A percentile compares a stretch with the other conserved stretches of the same genome.
Conservation (phyloP, 2,888 invertebrate species). For the Meiosimyza platycephala region DNA sequence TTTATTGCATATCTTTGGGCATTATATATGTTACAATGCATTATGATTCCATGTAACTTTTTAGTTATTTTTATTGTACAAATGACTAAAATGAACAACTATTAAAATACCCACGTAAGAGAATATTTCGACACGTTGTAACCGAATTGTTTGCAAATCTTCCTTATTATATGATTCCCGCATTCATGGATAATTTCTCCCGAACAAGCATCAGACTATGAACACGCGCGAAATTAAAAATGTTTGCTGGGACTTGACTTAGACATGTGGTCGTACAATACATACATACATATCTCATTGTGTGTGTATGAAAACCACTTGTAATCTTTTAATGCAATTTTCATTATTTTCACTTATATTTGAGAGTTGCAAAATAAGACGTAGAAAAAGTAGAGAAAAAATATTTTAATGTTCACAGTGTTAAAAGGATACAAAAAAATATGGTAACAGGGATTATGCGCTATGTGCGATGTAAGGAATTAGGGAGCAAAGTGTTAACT, state of each 20-base stretch:
- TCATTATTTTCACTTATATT: conserved; percentile 56
- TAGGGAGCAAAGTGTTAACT: conserved; percentile 29
- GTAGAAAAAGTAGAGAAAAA: neutral
- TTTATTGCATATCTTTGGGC: no score
- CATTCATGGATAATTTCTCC: no score
- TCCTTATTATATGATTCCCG: no score
- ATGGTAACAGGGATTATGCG: no score
- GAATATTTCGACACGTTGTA: no score
- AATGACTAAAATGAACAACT: no score
- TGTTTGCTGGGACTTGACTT: conserved; percentile 41
- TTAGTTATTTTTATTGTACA: no score
- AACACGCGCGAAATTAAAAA: conserved; percentile 19
- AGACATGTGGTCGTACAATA: neutral
- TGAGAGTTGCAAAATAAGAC: neutral
- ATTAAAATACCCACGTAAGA: no score
- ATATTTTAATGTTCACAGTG: no score
- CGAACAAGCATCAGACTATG: neutral
- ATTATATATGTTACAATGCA: no score
- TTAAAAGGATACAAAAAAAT: neutral
- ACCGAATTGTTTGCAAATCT: no score
- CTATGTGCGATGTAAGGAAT: conserved; percentile 25
- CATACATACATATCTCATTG: conserved; percentile 37
- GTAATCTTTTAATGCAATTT: conserved; percentile 60
- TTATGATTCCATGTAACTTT: no score
- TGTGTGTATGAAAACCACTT: conserved; percentile 57